phyloP scores from a whole-genome alignment of 1,140 invertebrate genomes.

The Halyomorpha halys region DNA sequence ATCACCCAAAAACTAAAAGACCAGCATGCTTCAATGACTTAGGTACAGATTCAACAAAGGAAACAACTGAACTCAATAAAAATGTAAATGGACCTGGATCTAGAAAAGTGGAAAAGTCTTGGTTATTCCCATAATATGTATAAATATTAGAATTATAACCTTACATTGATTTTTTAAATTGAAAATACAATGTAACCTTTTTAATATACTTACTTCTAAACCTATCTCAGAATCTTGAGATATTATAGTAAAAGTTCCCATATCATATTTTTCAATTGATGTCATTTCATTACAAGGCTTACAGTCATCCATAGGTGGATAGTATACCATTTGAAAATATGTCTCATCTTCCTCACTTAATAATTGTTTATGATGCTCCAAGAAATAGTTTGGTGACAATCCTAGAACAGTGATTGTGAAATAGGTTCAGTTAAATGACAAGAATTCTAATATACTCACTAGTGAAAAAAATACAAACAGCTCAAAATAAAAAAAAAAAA shows the following conservation, averaged over 20 bases:
- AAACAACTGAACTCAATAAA: too few relatives aligned
- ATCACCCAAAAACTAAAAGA: too few relatives aligned
- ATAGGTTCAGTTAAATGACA: background rate
- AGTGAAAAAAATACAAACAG: background rate
- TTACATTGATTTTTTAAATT: too few relatives aligned
- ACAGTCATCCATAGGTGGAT: conserved; percentile 8
- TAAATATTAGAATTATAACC: too few relatives aligned
- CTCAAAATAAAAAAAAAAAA: too few relatives aligned
- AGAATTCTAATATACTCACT: background rate
- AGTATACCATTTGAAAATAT: conserved; percentile 1
- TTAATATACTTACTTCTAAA: conserved; percentile 1
- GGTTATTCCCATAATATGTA: too few relatives aligned
- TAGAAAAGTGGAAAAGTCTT: too few relatives aligned
- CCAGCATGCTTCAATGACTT: too few relatives aligned
- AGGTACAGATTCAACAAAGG: too few relatives aligned
- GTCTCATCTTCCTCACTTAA: background rate
- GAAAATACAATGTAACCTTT: too few relatives aligned
- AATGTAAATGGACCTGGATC: too few relatives aligned
- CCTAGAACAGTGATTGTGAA: background rate
- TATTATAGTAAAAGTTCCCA: conserved; percentile 13
- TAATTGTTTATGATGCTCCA: background rate
- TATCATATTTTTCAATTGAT: background rate
- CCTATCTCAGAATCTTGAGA: conserved; percentile 13
- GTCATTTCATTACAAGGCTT: background rate
- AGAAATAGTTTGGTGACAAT: background rate